Base-by-base conservation (phyloP, 2,888 invertebrate species). In the Dryobotodes eremita region DNA sequence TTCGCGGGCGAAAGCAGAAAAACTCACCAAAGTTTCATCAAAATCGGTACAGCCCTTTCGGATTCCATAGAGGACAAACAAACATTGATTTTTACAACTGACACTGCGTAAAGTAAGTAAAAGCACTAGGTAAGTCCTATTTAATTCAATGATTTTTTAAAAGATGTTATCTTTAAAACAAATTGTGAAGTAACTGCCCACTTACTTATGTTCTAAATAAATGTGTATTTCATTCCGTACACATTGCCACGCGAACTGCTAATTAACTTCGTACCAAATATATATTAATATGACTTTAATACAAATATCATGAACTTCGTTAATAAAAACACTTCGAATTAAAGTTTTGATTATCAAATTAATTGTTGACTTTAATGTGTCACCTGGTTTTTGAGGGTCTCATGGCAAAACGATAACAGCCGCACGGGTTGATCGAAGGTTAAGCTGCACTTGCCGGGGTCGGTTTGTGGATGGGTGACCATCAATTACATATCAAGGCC, bases 191-290 rank as follows among this genome's bases (percentile, higher is more conserved):
- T 89, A 91, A 91, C 88, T 86, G 85, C 84, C 90, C 91, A 92
- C 36, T 23, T 92, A 92, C 36, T 23, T 92, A 90, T 90, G 90
- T 87, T 84, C 64, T 66, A 91, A 89, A 89, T 89, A 92, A 93
- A 93, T 92, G 90, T 88, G 91, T 87, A 90, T 92, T 91, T 90
- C 87, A 88, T 89, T 91, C 88, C 86, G 84, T 79, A 84, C 17
- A 87, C 55, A 53, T 75, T 78, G 85, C 92, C 94, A 94, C 94
- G 94, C 94, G 89, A 94, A 91, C 88, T 80, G 82, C 91, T 91
- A 92, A 93, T 94, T 94, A 94, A 88, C 87, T 89, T 82, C 72
- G 77, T 62, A 83, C 66, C 31, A 85, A 87, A 84, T 79, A 65
- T 83, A 76, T 74, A 73, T 79, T 71, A 88, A 84, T 81, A 82